These are phyloP conservation scores for Hypena proboscidalis DNA, from an alignment of 2,888 invertebrate species.

Conservation along the genomic window DNA sequence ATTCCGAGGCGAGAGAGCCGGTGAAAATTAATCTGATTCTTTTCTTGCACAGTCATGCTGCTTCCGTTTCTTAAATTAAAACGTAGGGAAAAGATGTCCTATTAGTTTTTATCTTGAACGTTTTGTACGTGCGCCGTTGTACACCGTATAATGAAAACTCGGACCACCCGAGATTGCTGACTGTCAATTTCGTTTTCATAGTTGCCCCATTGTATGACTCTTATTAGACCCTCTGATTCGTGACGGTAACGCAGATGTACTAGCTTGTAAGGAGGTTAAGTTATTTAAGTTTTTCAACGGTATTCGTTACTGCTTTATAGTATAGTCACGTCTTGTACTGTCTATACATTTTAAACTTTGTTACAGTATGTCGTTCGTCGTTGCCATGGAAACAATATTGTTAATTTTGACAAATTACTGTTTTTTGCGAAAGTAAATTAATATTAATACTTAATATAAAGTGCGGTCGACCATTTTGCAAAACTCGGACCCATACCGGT, in stretches of 20 bases:
- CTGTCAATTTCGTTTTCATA: constrained; percentile 50
- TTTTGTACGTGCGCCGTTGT: constrained; percentile 47
- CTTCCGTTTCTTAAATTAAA: constrained; percentile 81
- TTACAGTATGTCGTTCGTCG: too few relatives aligned
- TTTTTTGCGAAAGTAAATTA: too few relatives aligned
- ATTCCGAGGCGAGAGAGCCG: constrained; percentile 59
- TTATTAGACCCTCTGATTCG: constrained; percentile 24
- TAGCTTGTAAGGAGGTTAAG: constrained; percentile 11
- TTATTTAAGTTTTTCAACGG: constrained; percentile 1
- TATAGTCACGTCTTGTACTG: too few relatives aligned
- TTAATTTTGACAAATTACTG: too few relatives aligned
- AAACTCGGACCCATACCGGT: too few relatives aligned
- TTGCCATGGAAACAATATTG: neutral
- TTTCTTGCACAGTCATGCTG: constrained; percentile 77
- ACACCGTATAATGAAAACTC: constrained; percentile 50
- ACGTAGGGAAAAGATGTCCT: constrained; percentile 67
- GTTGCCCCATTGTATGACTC: constrained; percentile 24
- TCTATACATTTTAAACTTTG: too few relatives aligned
- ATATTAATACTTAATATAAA: too few relatives aligned
- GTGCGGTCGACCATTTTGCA: too few relatives aligned
- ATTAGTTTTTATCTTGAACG: constrained; percentile 58
- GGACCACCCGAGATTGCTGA: constrained; percentile 60
- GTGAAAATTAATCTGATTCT: constrained; percentile 76
- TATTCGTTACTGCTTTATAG: too few relatives aligned
- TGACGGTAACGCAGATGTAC: constrained; percentile 14